These are phyloP conservation scores for Nilaparvata lugens DNA, from an alignment of 1,140 invertebrate genomes.

Conservation along the genomic window DNA sequence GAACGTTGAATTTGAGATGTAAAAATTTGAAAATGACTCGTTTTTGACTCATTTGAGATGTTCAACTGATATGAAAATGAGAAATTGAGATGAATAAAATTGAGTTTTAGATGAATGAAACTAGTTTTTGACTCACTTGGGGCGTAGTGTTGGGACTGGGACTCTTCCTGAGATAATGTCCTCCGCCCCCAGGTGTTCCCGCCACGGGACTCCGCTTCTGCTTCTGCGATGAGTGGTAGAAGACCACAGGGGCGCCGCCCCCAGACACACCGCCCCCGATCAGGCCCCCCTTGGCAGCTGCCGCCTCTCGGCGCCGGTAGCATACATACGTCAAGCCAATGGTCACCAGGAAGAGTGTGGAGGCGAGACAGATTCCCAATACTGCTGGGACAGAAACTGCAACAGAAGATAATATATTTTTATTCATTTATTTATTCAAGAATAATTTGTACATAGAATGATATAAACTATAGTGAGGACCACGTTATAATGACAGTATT, in stretches of 20 bases:
- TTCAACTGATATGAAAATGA: too few species aligned
- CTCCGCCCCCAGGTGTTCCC: slow-evolving; percentile 53
- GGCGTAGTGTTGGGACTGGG: slow-evolving; percentile 56
- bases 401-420: too few species aligned
- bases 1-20: too few species aligned
- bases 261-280: slow-evolving; percentile 33
- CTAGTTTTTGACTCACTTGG: slow-evolving; percentile 31
- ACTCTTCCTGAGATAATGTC: slow-evolving; percentile 79
- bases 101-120: too few species aligned
- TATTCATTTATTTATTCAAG: too few species aligned
- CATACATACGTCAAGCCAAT: slow-evolving; percentile 49
- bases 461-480: too few species aligned
- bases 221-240: slow-evolving; percentile 48
- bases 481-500: too few species aligned
- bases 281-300: slow-evolving; percentile 28
- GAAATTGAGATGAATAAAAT: too few species aligned
- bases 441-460: too few species aligned
- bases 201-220: slow-evolving; percentile 53
- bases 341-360: slow-evolving; percentile 43
- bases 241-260: slow-evolving; percentile 36
- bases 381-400: slow-evolving; percentile 51
- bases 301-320: slow-evolving; percentile 39
- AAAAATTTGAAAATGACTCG: too few species aligned
- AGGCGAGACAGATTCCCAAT: slow-evolving; percentile 50
- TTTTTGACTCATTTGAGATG: too few species aligned